These are phyloP conservation scores for Digitonthophagus gazella DNA, from an alignment of 2,888 invertebrate genomes.

Conservation along the genomic window DNA sequence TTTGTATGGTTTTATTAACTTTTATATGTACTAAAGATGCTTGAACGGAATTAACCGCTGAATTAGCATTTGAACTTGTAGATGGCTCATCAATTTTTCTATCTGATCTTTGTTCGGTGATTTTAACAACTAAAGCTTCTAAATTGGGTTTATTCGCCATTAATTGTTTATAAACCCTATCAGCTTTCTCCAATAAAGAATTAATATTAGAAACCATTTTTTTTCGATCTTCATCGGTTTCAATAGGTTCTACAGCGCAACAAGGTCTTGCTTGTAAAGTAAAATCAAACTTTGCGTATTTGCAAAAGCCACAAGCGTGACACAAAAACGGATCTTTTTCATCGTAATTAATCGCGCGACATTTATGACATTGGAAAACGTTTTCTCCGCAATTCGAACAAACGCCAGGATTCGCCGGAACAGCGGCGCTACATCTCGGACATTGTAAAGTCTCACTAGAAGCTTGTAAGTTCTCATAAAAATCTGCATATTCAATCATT, in stretches of 20 bases:
- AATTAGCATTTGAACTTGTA: conserved; percentile 33
- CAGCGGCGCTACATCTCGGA: conserved; percentile 93
- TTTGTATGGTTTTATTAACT: conserved; percentile 88
- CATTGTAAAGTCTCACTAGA: conserved; percentile 94
- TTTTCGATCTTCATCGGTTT: conserved; percentile 94
- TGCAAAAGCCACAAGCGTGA: conserved; percentile 98
- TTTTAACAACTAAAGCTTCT: conserved; percentile 81
- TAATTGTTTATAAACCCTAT: conserved; percentile 87
- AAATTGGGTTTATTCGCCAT: conserved; percentile 87
- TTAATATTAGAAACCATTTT: conserved; percentile 93
- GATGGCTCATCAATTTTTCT: conserved; percentile 57
- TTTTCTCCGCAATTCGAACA: conserved; percentile 98
- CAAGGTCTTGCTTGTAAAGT: conserved; percentile 87
- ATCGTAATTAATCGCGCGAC: conserved; percentile 97
- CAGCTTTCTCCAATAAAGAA: conserved; percentile 88
- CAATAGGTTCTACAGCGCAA: conserved; percentile 96
- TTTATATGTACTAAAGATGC: conserved; percentile 49
- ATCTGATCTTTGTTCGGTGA: conserved; percentile 82
- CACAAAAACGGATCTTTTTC: conserved; percentile 99
- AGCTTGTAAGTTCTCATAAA: conserved; percentile 93
- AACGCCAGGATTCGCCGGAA: conserved; percentile 96
- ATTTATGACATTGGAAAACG: conserved; percentile 98
- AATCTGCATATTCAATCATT: conserved; percentile 98
- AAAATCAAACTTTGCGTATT: conserved; percentile 98
- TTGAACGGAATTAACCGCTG: conserved; percentile 32